A percentile compares a stretch with the other conserved stretches of the same genome.
Conservation (phyloP, 2,888 invertebrate species). For the Augochlorella aurata region DNA sequence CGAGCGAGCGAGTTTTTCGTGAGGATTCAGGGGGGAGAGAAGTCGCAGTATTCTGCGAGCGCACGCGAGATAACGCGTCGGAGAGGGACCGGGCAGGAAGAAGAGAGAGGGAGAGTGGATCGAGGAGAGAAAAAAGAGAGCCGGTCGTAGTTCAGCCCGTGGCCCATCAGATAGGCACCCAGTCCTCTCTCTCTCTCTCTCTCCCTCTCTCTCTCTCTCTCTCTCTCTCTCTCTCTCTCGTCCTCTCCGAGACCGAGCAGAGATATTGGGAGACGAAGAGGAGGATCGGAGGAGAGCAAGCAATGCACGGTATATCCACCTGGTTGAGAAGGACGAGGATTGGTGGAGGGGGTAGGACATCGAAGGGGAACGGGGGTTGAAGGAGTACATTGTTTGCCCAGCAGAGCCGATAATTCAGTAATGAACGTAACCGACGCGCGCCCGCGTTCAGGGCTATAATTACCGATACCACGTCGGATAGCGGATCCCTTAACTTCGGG, state of each 20-base stretch:
- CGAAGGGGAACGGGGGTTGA: conserved; percentile 60
- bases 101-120: conserved; percentile 34
- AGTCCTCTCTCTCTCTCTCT: conserved; percentile 38
- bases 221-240: conserved; percentile 13
- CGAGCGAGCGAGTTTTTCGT: not conserved
- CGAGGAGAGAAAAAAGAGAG: conserved; percentile 56
- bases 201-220: conserved; percentile 22
- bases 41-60: conserved; percentile 36
- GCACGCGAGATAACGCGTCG: conserved; percentile 35
- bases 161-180: conserved; percentile 76
- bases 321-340: conserved; percentile 24
- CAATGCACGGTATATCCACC: not conserved
- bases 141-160: conserved; percentile 77
- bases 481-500: conserved; percentile 79
- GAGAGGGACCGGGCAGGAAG: conserved; percentile 37
- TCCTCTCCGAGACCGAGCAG: conserved; percentile 18
- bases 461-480: conserved; percentile 81
- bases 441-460: conserved; percentile 80
- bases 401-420: conserved; percentile 81
- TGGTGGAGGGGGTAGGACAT: conserved; percentile 48
- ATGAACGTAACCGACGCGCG: conserved; percentile 81
- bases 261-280: conserved; percentile 16
- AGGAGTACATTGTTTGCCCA: conserved; percentile 79
- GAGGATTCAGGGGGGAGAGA: not conserved
- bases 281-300: no score